These are phyloP conservation scores for Heteromyza rotundicornis DNA, from an alignment of 2,888 invertebrate species.

Conservation along the genomic window DNA sequence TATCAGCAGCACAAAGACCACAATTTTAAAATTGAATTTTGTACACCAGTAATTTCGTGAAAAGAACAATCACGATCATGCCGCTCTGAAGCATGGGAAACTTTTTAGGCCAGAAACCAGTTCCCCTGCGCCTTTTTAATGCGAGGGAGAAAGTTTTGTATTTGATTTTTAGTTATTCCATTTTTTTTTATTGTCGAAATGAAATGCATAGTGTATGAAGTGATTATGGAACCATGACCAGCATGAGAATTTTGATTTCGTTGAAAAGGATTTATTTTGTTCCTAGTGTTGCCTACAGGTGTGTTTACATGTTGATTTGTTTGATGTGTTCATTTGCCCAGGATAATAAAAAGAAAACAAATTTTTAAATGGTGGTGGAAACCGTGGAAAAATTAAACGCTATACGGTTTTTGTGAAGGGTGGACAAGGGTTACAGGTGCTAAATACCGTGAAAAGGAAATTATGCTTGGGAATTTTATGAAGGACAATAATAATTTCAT, in stretches of 20 bases:
- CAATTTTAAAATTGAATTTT: no score
- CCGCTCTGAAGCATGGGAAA: constrained; percentile 37
- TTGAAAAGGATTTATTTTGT: no score
- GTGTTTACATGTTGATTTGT: constrained; percentile 8
- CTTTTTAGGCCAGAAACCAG: constrained; percentile 34
- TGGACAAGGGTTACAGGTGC: constrained; percentile 6
- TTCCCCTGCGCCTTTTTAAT: constrained; percentile 39
- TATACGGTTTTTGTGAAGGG: not conserved
- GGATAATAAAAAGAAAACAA: not conserved
- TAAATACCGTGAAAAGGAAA: constrained; percentile 40
- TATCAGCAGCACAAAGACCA: no score
- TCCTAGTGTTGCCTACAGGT: constrained; percentile 36
- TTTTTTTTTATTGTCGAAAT: not conserved
- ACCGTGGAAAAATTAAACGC: not conserved
- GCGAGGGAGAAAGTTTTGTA: constrained; percentile 40
- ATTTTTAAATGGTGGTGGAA: not conserved
- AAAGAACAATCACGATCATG: not conserved
- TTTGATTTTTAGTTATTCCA: not conserved
- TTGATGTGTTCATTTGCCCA: constrained; percentile 22
- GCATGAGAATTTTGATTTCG: constrained; percentile 4
- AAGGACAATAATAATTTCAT: constrained; percentile 38
- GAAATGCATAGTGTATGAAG: not conserved
- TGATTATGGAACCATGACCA: constrained; percentile 35
- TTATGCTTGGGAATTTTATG: constrained; percentile 26
- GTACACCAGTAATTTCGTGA: no score